phyloP scores from a whole-genome alignment of 2,797 vertebrate species.

The Enteromius viviparus region DNA sequence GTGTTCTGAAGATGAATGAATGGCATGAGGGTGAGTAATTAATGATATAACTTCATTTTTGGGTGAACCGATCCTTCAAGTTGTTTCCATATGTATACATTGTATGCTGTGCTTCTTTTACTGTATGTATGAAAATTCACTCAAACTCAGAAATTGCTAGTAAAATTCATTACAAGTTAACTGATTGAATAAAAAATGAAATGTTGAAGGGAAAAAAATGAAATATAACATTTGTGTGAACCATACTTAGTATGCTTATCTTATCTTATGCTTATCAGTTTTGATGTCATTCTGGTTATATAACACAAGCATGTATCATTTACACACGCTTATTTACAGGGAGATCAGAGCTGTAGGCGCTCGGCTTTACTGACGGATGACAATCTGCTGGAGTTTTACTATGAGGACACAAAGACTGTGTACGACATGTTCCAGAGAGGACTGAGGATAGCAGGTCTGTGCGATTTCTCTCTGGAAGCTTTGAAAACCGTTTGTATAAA shows the following conservation, averaged over 20 bases:
- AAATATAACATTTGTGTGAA: not conserved
- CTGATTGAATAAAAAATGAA: too few species aligned
- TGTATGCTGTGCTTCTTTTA: too few species aligned
- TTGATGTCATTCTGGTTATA: not conserved
- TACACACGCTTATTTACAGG: constrained; percentile 60
- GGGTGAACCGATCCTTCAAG: too few species aligned
- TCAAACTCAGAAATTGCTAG: too few species aligned
- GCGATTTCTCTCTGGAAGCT: not conserved
- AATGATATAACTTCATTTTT: too few species aligned
- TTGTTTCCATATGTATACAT: too few species aligned
- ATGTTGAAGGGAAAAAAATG: too few species aligned
- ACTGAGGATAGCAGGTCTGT: constrained; percentile 74
- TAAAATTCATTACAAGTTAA: too few species aligned
- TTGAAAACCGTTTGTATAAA: not conserved
- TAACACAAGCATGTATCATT: not conserved
- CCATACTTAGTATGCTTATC: not conserved
- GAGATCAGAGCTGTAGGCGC: constrained; percentile 75
- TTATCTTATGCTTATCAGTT: too few species aligned
- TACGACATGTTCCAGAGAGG: constrained; percentile 83
- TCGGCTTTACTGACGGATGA: constrained; percentile 80
- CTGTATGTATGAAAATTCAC: too few species aligned
- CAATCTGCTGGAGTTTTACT: constrained; percentile 79
- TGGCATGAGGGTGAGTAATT: too few species aligned
- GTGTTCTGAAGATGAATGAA: too few species aligned
- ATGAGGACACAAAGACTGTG: constrained; percentile 77